Evolutionary conservation across 2,888 invertebrate genomes (phyloP).

Genomic region (Ornithoptera alexandrae): DNA sequence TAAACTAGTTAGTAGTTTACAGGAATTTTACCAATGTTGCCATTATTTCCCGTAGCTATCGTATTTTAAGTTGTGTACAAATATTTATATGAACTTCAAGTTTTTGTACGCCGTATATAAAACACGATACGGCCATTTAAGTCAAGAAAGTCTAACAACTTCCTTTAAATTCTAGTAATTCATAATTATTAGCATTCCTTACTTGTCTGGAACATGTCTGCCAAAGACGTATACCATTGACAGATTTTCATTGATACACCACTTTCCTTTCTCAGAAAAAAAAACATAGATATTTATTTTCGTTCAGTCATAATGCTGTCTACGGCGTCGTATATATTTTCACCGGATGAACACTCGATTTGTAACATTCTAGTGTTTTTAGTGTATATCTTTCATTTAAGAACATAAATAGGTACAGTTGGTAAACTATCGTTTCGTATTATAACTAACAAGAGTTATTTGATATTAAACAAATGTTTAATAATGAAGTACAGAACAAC

Average conservation of each 20-base stretch:
- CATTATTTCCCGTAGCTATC: too few species aligned
- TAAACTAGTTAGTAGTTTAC: too few species aligned
- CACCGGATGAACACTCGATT: conserved; percentile 16
- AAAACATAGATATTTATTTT: conserved; percentile 13
- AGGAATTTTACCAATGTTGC: too few species aligned
- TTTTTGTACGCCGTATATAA: background rate
- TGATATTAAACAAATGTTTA: too few species aligned
- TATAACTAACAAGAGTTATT: too few species aligned
- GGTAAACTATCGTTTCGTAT: too few species aligned
- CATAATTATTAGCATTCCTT: conserved; percentile 25
- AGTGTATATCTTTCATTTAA: too few species aligned
- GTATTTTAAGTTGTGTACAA: too few species aligned
- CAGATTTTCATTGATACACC: conserved; percentile 20
- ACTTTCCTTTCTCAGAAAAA: conserved; percentile 23
- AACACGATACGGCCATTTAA: conserved; percentile 9
- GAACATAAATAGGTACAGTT: too few species aligned
- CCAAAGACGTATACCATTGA: conserved; percentile 13
- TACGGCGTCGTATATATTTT: conserved; percentile 8
- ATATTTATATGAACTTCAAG: background rate
- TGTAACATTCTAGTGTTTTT: too few species aligned
- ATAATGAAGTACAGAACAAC: too few species aligned
- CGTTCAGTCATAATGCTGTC: conserved; percentile 10
- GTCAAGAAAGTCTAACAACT: conserved; percentile 11
- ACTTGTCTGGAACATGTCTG: background rate
- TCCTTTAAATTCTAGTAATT: conserved; percentile 17